Conservation (phyloP, 2,797 vertebrate genomes). For the Oceanodroma leucorhoa region DNA sequence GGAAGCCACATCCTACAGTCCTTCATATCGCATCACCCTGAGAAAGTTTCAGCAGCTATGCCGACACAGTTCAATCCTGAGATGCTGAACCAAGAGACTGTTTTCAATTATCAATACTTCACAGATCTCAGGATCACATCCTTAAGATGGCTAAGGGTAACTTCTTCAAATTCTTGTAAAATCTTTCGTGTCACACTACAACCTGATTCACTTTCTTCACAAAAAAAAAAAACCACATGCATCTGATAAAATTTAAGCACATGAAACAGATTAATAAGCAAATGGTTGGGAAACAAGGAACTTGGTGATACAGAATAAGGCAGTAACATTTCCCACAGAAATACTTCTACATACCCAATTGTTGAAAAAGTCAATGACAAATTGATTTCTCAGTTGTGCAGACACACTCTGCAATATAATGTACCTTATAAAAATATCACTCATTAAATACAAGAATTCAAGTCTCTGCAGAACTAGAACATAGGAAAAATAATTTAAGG, state of each 20-base stretch:
- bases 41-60: background rate
- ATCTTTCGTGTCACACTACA: background rate
- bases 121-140: background rate
- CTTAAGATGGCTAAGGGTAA: background rate
- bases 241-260: background rate
- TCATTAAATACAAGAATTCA: background rate
- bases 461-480: background rate
- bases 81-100: background rate
- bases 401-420: background rate
- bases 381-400: conserved; percentile 22
- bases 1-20: background rate
- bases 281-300: background rate
- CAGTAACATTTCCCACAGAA: background rate
- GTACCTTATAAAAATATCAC: background rate
- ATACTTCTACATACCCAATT: background rate
- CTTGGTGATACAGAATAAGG: background rate
- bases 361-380: background rate
- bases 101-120: background rate
- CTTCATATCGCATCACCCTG: background rate
- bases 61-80: background rate
- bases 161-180: background rate
- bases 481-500: background rate
- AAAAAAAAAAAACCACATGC: background rate
- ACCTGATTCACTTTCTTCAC: background rate
- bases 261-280: background rate